phyloP scores from a whole-genome alignment of 92 coral and sea anemone species.

The Zoanthus solanderi region DNA sequence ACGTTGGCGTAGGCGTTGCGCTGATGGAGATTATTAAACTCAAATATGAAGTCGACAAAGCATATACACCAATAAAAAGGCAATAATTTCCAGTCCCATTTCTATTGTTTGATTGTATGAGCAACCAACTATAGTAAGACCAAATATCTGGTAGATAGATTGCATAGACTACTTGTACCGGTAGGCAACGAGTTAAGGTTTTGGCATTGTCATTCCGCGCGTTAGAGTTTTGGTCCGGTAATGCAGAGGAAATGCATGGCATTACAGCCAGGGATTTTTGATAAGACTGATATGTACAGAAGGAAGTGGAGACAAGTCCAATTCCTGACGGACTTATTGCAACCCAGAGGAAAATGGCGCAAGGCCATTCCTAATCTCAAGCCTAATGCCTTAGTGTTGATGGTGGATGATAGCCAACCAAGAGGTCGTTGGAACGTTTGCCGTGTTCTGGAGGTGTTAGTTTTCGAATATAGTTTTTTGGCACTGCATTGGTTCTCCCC shows the following conservation, averaged over 20 bases:
- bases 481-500: conserved; percentile 24
- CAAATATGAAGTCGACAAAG: no score
- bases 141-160: no score
- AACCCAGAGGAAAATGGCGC: conserved; percentile 63
- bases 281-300: conserved; percentile 42
- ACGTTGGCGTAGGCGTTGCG: no score
- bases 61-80: no score
- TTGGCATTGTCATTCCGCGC: conserved; percentile 41
- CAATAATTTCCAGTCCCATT: no score
- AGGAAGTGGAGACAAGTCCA: conserved; percentile 70
- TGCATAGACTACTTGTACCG: no score
- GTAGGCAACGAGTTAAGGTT: no score
- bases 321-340: conserved; percentile 67
- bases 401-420: conserved; percentile 35
- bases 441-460: conserved; percentile 55
- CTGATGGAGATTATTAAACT: no score
- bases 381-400: not conserved
- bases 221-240: conserved; percentile 56
- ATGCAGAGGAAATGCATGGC: conserved; percentile 55
- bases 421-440: conserved; percentile 68
- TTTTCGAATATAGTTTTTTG: not conserved
- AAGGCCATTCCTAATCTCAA: conserved; percentile 45
- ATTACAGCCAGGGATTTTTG: conserved; percentile 68
- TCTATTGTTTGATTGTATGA: no score
- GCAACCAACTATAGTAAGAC: no score